Conservation (phyloP, 2,888 invertebrate species). For the Xylophagus ater region DNA sequence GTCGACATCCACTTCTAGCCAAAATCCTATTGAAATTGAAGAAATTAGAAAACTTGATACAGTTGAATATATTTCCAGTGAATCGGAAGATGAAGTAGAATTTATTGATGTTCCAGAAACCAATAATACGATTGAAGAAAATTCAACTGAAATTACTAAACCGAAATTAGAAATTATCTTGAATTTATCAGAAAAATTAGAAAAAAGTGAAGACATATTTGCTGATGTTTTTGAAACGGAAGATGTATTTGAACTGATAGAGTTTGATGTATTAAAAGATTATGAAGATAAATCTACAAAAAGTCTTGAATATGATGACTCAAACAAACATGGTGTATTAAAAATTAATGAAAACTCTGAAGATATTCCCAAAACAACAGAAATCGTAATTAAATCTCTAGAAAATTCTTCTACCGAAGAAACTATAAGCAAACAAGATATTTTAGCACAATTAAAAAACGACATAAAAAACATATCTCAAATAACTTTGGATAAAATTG, state of each 20-base stretch:
- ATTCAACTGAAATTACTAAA: conserved; percentile 5
- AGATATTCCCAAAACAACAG: too few species aligned
- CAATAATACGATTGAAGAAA: conserved; percentile 4
- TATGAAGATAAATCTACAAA: too few species aligned
- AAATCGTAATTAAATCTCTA: too few species aligned
- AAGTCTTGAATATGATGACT: too few species aligned
- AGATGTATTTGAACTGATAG: conserved; percentile 3
- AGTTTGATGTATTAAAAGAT: too few species aligned
- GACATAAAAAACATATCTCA: conserved; percentile 13
- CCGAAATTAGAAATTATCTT: conserved; percentile 37
- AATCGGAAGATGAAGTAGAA: conserved; percentile 19
- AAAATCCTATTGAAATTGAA: conserved; percentile 12
- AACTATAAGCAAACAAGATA: conserved; percentile 4
- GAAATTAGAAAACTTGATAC: too few species aligned
- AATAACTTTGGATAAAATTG: conserved; percentile 13
- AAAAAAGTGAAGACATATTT: conserved; percentile 49
- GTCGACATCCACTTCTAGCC: not conserved
- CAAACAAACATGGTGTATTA: too few species aligned
- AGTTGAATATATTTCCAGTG: too few species aligned
- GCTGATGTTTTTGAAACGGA: conserved; percentile 51
- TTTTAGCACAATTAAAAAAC: conserved; percentile 13
- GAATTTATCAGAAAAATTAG: conserved; percentile 39
- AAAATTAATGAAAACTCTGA: too few species aligned
- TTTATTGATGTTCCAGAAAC: conserved; percentile 24
- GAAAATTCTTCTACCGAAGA: too few species aligned